Evolutionary conservation across 2,113 vertebrate species (phyloP).

Genomic region (Phylloscopus trochilus): DNA sequence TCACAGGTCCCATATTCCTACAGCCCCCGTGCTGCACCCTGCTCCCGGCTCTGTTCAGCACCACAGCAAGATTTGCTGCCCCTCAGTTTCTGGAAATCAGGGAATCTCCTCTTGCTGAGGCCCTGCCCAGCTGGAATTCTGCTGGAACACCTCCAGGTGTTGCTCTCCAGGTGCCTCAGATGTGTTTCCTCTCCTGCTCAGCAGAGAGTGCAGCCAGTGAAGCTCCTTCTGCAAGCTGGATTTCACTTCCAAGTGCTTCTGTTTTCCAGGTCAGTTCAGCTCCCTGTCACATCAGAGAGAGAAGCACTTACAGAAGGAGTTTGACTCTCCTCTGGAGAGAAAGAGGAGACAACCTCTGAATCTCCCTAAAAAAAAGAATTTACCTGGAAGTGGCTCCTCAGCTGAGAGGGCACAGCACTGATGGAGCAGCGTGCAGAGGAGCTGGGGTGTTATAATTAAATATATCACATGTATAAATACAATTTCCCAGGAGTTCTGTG

Average conservation of each 20-base stretch:
- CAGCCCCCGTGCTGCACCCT: not conserved
- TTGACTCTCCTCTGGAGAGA: not conserved
- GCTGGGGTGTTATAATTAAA: not conserved
- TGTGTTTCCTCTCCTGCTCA: not conserved
- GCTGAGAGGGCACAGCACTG: not conserved
- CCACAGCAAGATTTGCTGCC: not conserved
- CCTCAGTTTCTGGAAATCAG: not conserved
- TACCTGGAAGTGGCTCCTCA: not conserved
- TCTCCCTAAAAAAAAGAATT: not conserved
- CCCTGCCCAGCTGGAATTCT: not conserved
- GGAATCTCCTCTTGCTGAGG: not conserved
- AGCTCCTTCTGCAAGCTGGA: not conserved
- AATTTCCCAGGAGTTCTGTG: not conserved
- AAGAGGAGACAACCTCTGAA: no score
- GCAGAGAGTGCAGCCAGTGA: not conserved
- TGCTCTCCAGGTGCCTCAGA: not conserved
- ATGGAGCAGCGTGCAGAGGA: no score
- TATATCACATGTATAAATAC: not conserved
- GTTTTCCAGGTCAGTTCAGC: not conserved
- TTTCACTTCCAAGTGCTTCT: not conserved
- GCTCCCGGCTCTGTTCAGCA: not conserved
- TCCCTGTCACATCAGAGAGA: accelerated
- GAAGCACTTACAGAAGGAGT: not conserved
- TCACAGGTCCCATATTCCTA: accelerated
- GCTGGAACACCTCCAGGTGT: not conserved